Evolutionary conservation across 2,797 vertebrate species (phyloP), one percentile per base, ranked within the genome.

Genomic region (Prunella strophiata): DNA sequence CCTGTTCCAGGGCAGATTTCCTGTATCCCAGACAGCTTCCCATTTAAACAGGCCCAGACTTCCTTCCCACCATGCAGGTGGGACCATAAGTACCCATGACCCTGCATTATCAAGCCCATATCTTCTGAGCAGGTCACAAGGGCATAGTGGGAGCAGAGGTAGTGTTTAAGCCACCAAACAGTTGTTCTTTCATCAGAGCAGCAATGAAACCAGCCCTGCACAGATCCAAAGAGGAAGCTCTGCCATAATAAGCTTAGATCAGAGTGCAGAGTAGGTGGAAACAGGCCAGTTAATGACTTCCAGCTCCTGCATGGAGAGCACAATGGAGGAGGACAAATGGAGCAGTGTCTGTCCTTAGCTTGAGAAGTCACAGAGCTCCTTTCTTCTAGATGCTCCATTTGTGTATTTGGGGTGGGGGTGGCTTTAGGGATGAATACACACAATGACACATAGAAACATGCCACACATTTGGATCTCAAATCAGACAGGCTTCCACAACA

Each of bases 221-320:
- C 50, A 72, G 67, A 90, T 65, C 74, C 75, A 94, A 67, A 89
- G 74, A 88, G 94, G 83, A 95, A 94, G 81, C 32, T 61, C 72
- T 94, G 91, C 85, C 59, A 30, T 88, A 90, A 94, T 88, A 58
- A 91, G 88, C 94, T 95, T 85, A 94, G 84, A 89, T 85, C 83
- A 86, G 88, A 79, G 83, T 51, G 85, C 88, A 88, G n/a, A 87
- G 85, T 30, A 71, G 78, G 55, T 77, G 86, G 84, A 93, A 93
- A 65, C 42, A 38, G 54, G 85, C 74, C 89, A 95, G 83, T 30
- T 90, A 91, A 96, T 85, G 85, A 88, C 82, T 96, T 96, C 82
- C 94, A 95, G 82, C 70, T 88, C 91, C 66, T 61, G 47, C 57
- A 27, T 12, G 45, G 66, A 81, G 50, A 89, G 48, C 73, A 25